Evolutionary conservation across 2,888 invertebrate genomes (phyloP).

Genomic region (Balanococcus diminutus): DNA sequence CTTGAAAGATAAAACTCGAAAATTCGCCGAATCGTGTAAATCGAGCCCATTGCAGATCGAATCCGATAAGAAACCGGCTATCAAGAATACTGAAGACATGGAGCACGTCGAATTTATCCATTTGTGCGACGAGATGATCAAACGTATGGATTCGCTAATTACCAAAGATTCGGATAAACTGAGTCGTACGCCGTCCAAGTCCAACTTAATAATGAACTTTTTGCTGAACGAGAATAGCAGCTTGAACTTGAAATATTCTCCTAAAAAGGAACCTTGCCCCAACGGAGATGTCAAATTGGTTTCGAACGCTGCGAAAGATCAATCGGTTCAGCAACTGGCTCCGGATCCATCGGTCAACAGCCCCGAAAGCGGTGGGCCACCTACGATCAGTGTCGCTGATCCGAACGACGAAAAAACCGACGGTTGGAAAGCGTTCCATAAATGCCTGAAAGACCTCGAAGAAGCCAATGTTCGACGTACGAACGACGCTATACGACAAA

Average conservation of each 20-base stretch:
- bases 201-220: not conserved
- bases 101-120: constrained; percentile 43
- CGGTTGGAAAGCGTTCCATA: constrained; percentile 16
- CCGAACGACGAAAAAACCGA: constrained; percentile 15
- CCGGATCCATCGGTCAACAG: not conserved
- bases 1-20: not conserved
- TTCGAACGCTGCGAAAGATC: not conserved
- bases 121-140: constrained; percentile 46
- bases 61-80: not conserved
- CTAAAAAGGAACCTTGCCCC: not conserved
- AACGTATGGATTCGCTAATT: constrained; percentile 45
- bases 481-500: constrained; percentile 43
- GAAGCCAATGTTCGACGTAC: constrained; percentile 36
- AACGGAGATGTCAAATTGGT: not conserved
- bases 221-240: not conserved
- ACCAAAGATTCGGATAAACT: not conserved
- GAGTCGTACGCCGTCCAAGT: not conserved
- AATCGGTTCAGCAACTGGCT: not conserved
- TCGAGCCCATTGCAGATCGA: not conserved
- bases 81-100: constrained; percentile 4
- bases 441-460: constrained; percentile 40
- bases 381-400: not conserved
- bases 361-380: not conserved
- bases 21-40: constrained; percentile 22
- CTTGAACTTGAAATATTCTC: not conserved